A percentile compares a stretch with the other conserved stretches of the same genome.
Conservation (phyloP, 1,140 invertebrate genomes). For the Pseudomyrmex sp. region DNA sequence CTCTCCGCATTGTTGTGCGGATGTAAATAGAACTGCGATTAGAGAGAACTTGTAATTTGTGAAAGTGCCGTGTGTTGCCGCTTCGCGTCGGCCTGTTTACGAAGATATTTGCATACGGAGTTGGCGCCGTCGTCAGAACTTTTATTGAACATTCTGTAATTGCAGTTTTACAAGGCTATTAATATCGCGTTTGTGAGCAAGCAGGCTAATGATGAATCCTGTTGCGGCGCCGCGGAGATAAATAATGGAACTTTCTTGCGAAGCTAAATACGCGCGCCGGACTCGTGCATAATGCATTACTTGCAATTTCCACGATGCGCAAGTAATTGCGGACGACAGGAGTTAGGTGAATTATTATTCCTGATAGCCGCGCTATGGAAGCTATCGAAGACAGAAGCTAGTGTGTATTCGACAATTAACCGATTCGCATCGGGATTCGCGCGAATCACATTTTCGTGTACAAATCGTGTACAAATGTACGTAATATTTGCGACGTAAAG, state of each 20-base stretch:
- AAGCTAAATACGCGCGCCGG: constrained; percentile 46
- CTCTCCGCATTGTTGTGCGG: too few relatives aligned
- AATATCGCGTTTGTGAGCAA: constrained; percentile 48
- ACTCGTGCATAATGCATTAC: constrained; percentile 69
- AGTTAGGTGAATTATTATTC: constrained; percentile 60
- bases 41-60: too few relatives aligned
- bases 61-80: too few relatives aligned
- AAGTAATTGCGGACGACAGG: constrained; percentile 60
- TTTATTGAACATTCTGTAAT: constrained; percentile 49
- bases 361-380: constrained; percentile 15
- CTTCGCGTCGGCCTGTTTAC: constrained; percentile 7
- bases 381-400: constrained; percentile 51
- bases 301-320: constrained; percentile 64
- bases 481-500: not conserved
- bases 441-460: not conserved
- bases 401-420: constrained; percentile 40
- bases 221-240: constrained; percentile 57
- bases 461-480: not conserved
- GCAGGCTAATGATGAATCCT: constrained; percentile 36
- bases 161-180: constrained; percentile 54
- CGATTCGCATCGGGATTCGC: constrained; percentile 22
- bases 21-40: too few relatives aligned
- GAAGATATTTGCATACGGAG: constrained; percentile 32
- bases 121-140: constrained; percentile 22
- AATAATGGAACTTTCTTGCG: constrained; percentile 68